Evolutionary conservation across 2,797 vertebrate genomes (phyloP), one percentile per base, ranked within the genome.

Genomic region (Myiotriccus ornatus): DNA sequence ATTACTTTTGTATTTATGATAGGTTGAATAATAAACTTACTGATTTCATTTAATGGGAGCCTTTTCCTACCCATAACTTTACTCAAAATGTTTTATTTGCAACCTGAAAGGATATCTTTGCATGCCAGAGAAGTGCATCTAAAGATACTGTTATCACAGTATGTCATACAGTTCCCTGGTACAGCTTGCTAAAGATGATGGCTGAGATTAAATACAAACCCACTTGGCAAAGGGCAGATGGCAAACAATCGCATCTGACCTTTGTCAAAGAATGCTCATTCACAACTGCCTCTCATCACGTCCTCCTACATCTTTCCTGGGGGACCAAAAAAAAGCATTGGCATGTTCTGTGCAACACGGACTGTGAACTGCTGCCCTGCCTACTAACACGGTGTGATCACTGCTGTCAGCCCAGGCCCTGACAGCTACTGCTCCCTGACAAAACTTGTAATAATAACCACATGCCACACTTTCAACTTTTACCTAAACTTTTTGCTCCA

Each of bases 231-330:
- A 95, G 96, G 94, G 90, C 96, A 96, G 87, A 89, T 89, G 83
- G 90, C 83, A 95, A 95, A 96, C 93, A 95, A 92, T 78, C 94
- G 87, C 57, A 19, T 93, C 91, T 96, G 96, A 97, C 95, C 95
- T 96, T 95, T 95, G 92, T 96, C 93, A 94, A 93, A 76, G 85
- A 94, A 93, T 60, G 60, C 85, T 97, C 88, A 49, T 93, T 94
- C 93, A 93, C 95, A 94, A 80, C 67, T 76, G 84, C 84, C 93
- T 87, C 87, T 96, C 93, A 82, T 94, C 93, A 78, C 65, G 1
- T 93, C 78, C 86, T 95, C 84, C 80, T 65, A 35, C 90, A 89
- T 88, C 74, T 68, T 88, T 91, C 93, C 92, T 96, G 60, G 32
- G 93, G 93, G 95, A 95, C 59, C 49, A 43, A 47, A 49, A 30